Conservation (phyloP, 2,888 invertebrate species). For the Caenorhabditis sp. region DNA sequence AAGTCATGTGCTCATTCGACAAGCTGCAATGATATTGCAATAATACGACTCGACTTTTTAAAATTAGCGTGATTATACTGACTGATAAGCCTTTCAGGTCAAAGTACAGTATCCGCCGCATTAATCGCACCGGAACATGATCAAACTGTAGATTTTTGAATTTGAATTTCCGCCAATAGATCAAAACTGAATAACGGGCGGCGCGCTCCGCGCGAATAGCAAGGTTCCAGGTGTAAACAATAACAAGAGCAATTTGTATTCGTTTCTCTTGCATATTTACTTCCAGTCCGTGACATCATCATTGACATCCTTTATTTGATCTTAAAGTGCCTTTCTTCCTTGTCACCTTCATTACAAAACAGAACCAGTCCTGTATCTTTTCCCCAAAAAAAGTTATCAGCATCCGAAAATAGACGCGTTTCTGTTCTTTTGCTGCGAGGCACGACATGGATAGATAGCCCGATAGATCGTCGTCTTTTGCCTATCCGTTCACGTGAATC, state of each 20-base stretch:
- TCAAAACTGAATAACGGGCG: not conserved
- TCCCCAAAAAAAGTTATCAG: conserved; percentile 12
- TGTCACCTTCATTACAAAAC: no score
- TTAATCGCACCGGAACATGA: no score
- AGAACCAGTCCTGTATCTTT: not conserved
- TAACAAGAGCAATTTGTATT: not conserved
- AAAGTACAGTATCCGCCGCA: not conserved
- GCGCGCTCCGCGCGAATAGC: no score
- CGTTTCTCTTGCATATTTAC: no score
- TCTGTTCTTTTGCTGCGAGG: conserved; percentile 10
- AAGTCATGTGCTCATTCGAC: conserved; percentile 27
- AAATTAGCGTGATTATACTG: conserved; percentile 4
- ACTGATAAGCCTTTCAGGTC: conserved; percentile 9
- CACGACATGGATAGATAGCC: no score
- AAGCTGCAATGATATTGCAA: no score
- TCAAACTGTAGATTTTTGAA: not conserved
- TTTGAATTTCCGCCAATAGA: no score
- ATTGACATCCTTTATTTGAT: not conserved
- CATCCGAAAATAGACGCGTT: conserved; percentile 10
- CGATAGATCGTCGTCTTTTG: conserved; percentile 16
- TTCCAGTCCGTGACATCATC: no score
- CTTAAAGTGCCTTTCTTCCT: not conserved
- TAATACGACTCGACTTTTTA: no score
- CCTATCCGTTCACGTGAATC: conserved; percentile 50
- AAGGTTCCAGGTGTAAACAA: no score